Evolutionary conservation across 2,888 invertebrate species (phyloP).

Genomic region (Drosophila affinis): DNA sequence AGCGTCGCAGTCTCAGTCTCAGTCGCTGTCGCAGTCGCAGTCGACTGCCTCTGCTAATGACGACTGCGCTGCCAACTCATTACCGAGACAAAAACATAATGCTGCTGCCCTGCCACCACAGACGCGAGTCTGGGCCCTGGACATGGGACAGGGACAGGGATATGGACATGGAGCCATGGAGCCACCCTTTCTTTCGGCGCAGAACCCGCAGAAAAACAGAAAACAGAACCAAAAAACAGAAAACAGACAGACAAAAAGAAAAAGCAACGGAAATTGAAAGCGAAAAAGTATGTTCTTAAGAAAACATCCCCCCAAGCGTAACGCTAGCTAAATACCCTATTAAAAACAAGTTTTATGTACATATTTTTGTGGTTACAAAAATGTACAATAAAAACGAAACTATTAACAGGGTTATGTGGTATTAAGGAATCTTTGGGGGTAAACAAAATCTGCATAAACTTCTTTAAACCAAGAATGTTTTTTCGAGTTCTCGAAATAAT

Average conservation of each 20-base stretch:
- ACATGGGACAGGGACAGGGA: conserved; percentile 34
- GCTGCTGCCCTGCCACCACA: conserved; percentile 13
- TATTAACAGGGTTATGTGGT: too few species aligned
- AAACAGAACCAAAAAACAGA: conserved; percentile 29
- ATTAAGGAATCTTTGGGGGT: too few species aligned
- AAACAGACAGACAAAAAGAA: conserved; percentile 6
- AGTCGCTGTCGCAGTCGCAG: conserved; percentile 4
- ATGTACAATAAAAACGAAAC: neutral
- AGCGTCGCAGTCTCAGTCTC: conserved; percentile 11
- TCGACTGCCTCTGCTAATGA: neutral
- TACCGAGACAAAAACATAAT: conserved; percentile 39
- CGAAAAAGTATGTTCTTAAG: conserved; percentile 44
- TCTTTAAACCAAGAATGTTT: too few species aligned
- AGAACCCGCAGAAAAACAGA: conserved; percentile 59
- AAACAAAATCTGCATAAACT: neutral
- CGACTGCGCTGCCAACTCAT: conserved; percentile 31
- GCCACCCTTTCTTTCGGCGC: conserved; percentile 46
- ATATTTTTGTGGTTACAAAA: neutral
- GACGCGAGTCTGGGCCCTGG: conserved; percentile 27
- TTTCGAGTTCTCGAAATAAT: too few species aligned
- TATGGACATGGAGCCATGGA: conserved; percentile 16
- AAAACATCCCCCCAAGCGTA: neutral
- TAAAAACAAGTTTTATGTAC: neutral
- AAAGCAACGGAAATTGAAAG: conserved; percentile 56
- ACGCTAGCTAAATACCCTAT: conserved; percentile 6